Base-by-base conservation (phyloP, 2,888 invertebrate species). In the Smittia aterrima region DNA sequence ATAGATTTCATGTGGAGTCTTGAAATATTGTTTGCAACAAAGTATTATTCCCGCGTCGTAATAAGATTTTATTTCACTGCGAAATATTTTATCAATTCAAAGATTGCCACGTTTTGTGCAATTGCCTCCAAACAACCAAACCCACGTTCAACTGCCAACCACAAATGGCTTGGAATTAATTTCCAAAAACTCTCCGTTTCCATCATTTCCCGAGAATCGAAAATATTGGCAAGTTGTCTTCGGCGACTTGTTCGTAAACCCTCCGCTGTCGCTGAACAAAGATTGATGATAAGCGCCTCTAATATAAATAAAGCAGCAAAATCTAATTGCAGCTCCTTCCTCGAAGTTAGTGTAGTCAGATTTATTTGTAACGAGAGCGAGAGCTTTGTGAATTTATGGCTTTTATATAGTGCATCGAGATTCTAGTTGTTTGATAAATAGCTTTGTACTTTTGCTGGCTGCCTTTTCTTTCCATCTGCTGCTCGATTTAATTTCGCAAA, bases 261-360 rank as follows among this genome's bases (percentile, higher is more conserved):
- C 32, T 32, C 20, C 20, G 4, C 54, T 18, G 20, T n/a, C 20
- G 18, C 54, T 16, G 58, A 20, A 20, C 13, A 58, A 64, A 66
- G 66, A 66, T 66, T 18, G 16, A 66, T 32, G 66, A 66, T 66
- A 66, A 66, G 66, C 66, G 20, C 20, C 20, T 66, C 20, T n/a
- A 66, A 47, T 16, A 47, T 47, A n/a, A 47, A 47, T 47, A 47
- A 47, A 47, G 3, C 47, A 47, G 47, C 16, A 66, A 66, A 66
- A 66, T 66, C 18, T 66, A 66, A 66, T 66, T 66, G 66, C 38
- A 38, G 38, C 32, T 66, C 38, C 32, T 66, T 32, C 11, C 13
- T 66, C 58, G 11, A 20, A 47, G n/a, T 47, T 47, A 47, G 32
- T 32, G 32, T 32, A 32, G 47, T 47, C 47, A 47, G 47, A 47